Conservation (phyloP, 2,113 vertebrate genomes). For the Paralichthys olivaceus region DNA sequence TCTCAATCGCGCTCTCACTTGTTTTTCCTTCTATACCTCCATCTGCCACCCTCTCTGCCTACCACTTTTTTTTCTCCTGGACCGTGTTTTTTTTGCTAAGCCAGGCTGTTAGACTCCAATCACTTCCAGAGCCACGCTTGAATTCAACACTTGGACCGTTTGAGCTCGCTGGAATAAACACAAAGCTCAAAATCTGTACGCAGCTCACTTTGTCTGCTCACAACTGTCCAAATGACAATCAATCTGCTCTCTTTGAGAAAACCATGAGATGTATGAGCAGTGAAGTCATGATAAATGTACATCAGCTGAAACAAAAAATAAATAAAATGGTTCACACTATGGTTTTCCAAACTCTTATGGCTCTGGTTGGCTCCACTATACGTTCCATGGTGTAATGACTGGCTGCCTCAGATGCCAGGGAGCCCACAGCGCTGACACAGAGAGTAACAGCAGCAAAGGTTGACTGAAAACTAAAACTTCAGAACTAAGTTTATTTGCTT, state of each 20-base stretch:
- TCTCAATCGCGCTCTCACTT: conserved; percentile 32
- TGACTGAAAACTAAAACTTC: not conserved
- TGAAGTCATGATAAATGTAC: conserved; percentile 4
- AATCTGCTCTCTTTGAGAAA: not conserved
- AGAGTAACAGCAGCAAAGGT: conserved; percentile 3
- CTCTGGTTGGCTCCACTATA: conserved; percentile 45
- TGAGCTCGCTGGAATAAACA: conserved; percentile 8
- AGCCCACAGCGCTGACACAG: conserved; percentile 62
- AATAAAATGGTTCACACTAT: conserved; percentile 53
- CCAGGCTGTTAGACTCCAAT: conserved; percentile 36
- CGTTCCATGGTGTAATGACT: conserved; percentile 75
- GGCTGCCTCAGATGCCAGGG: conserved; percentile 67
- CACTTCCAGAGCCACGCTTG: conserved; percentile 49
- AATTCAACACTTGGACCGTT: conserved; percentile 24
- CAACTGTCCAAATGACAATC: not conserved
- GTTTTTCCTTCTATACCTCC: conserved; percentile 26
- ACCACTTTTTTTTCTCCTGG: conserved; percentile 3
- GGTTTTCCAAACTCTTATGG: conserved; percentile 55
- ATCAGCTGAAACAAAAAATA: conserved; percentile 37
- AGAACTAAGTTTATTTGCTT: not conserved
- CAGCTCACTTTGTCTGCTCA: not conserved
- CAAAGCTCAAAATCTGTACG: conserved; percentile 3
- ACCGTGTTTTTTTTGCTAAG: conserved; percentile 22
- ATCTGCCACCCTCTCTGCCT: conserved; percentile 45
- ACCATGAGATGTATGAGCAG: not conserved